phyloP scores from a whole-genome alignment of 2,888 invertebrate genomes.

The Idaea aversata region DNA sequence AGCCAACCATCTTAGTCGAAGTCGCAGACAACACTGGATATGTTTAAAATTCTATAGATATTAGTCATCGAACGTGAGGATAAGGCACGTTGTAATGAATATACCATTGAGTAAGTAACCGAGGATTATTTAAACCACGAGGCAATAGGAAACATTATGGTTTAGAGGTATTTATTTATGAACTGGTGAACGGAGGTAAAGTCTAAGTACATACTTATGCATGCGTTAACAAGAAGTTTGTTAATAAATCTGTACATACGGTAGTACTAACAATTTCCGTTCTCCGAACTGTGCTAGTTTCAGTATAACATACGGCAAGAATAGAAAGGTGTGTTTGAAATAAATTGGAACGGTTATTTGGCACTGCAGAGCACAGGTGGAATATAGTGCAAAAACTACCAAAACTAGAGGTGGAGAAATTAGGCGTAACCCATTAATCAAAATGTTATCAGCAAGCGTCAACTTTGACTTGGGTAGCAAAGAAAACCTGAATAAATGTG shows the following conservation, averaged over 20 bases:
- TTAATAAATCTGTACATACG: background rate
- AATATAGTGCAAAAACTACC: background rate
- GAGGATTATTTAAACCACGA: slow-evolving; percentile 25
- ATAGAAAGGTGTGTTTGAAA: background rate
- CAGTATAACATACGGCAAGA: background rate
- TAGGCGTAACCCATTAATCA: too few species aligned
- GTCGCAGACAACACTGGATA: slow-evolving; percentile 38
- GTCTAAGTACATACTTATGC: background rate
- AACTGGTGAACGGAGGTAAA: slow-evolving; percentile 1
- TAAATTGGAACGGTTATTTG: background rate
- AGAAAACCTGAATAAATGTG: background rate
- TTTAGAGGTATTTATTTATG: slow-evolving; percentile 27
- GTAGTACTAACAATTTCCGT: slow-evolving; percentile 3
- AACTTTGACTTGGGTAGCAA: background rate
- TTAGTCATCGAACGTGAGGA: slow-evolving; percentile 49
- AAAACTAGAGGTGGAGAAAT: too few species aligned
- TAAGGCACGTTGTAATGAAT: slow-evolving; percentile 44
- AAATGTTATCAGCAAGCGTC: background rate
- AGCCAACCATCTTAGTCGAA: slow-evolving; percentile 34
- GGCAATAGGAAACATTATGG: slow-evolving; percentile 27
- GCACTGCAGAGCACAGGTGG: background rate
- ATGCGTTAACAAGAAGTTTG: background rate
- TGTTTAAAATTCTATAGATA: slow-evolving; percentile 41
- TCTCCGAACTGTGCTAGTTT: slow-evolving; percentile 2
- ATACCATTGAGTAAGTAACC: slow-evolving; percentile 22